Evolutionary conservation across 1,140 invertebrate genomes (phyloP).

Genomic region (Mactra quadrangularis): DNA sequence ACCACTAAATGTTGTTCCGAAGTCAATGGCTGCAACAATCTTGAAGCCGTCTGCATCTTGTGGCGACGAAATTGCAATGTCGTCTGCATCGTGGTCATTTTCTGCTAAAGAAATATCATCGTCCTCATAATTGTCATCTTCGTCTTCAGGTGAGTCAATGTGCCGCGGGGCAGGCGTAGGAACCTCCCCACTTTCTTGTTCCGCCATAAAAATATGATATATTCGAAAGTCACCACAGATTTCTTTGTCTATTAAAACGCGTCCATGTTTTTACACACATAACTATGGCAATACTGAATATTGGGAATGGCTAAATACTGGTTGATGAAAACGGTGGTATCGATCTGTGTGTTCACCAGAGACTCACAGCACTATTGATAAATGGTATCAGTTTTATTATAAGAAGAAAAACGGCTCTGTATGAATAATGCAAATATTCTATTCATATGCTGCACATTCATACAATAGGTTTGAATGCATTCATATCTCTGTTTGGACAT

Average conservation of each 20-base stretch:
- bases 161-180: constrained; percentile 24
- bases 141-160: background rate
- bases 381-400: too few relatives aligned
- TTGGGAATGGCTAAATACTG: too few relatives aligned
- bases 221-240: background rate
- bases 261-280: constrained; percentile 18
- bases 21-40: constrained; percentile 87
- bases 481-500: too few relatives aligned
- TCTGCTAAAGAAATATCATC: constrained; percentile 42
- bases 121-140: constrained; percentile 49
- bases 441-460: too few relatives aligned
- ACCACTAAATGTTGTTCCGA: constrained; percentile 88
- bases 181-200: constrained; percentile 17
- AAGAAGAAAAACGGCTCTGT: too few relatives aligned
- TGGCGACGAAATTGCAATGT: constrained; percentile 18
- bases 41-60: constrained; percentile 69
- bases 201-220: background rate
- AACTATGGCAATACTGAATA: too few relatives aligned
- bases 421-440: too few relatives aligned
- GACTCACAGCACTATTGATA: too few relatives aligned
- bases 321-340: too few relatives aligned
- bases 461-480: too few relatives aligned
- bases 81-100: constrained; percentile 23
- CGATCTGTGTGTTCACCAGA: too few relatives aligned
- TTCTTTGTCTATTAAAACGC: constrained; percentile 10